Evolutionary conservation across 2,797 vertebrate species (phyloP).

Genomic region (Xyrichtys novacula): DNA sequence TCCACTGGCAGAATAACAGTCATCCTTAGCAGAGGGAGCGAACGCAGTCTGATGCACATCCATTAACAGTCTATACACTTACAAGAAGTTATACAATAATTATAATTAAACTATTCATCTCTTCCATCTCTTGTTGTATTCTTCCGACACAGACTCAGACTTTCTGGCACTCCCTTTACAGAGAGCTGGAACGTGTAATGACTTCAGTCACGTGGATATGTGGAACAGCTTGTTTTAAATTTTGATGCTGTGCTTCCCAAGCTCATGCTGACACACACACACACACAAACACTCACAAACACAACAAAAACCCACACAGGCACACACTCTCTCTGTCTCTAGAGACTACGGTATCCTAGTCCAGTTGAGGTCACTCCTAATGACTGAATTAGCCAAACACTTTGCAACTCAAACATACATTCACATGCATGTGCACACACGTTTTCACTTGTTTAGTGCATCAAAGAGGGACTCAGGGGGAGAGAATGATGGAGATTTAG

Average conservation of each 20-base stretch:
- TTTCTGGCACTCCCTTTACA: neutral
- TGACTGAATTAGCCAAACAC: slow-evolving; percentile 44
- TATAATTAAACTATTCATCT: slow-evolving; percentile 32
- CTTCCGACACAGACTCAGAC: neutral
- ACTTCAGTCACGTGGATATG: slow-evolving; percentile 53
- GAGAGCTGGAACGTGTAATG: slow-evolving; percentile 33
- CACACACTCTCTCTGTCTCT: slow-evolving; percentile 10
- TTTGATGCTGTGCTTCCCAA: slow-evolving; percentile 56
- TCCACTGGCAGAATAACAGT: slow-evolving; percentile 41
- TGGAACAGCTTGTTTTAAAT: slow-evolving; percentile 55
- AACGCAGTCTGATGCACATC: slow-evolving; percentile 13
- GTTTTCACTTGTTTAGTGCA: slow-evolving; percentile 4
- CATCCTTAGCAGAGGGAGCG: slow-evolving; percentile 17
- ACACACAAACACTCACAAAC: neutral
- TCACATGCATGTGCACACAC: slow-evolving; percentile 8
- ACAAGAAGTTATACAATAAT: slow-evolving; percentile 21
- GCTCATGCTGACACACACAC: slow-evolving; percentile 12
- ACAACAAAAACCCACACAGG: slow-evolving; percentile 7
- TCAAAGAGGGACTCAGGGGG: neutral
- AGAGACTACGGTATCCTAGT: slow-evolving; percentile 43
- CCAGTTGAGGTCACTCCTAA: slow-evolving; percentile 61
- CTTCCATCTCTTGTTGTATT: slow-evolving; percentile 3
- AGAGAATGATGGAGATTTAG: neutral
- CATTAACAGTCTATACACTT: slow-evolving; percentile 25
- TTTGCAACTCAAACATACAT: slow-evolving; percentile 28